Base-by-base conservation (phyloP, 2,113 vertebrate species). In the Lophius piscatorius region DNA sequence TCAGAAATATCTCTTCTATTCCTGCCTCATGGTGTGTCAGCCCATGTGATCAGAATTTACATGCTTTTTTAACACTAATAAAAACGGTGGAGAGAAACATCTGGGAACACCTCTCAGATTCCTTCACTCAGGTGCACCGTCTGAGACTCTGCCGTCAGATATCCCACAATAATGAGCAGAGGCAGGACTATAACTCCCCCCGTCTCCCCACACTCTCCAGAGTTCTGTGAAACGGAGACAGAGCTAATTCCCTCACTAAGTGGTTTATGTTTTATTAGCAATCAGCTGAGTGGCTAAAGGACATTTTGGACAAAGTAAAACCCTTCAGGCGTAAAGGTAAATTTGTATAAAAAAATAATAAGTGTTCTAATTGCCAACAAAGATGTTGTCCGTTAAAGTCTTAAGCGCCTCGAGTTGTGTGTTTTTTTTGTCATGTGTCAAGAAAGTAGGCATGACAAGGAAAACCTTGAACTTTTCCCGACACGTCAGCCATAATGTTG, bases 191-290 rank as follows among this genome's bases (percentile, higher is more conserved):
- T 70, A 61, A 59, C 48, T 69, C 51, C 42, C 80, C 75, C 49
- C 41, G 73, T 81, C 83, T 83, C 65, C 46, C 50, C 69, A 16
- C 70, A 76, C 82, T 80, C 80, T 71, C 45, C 24, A 16, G 41
- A 29, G 71, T 76, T 78, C 66, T 61, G 68, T 76, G 71, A 77
- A 85, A 85, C 39, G 55, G 62, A 87, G 84, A 86, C 70, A 57
- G 65, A 80, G 65, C 84, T 88, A 87, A 90, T 88, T 86, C 81
- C 78, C 57, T n/a, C 64, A 48, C 68, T 87, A 89, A 91, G 83
- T 75, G 70, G 76, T 88, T 89, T 88, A 77, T 79, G 82, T 91
- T 90, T 86, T 89, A 86, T 87, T 87, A 88, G 81, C 63, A 60
- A 58, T 39, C 13, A 63, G 74, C 61, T 70, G 69, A 77, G 78